A percentile compares a stretch with the other conserved stretches of the same genome.
Evolutionary conservation across 2,888 invertebrate genomes (phyloP).

Genomic region (Drosophila mettleri): DNA sequence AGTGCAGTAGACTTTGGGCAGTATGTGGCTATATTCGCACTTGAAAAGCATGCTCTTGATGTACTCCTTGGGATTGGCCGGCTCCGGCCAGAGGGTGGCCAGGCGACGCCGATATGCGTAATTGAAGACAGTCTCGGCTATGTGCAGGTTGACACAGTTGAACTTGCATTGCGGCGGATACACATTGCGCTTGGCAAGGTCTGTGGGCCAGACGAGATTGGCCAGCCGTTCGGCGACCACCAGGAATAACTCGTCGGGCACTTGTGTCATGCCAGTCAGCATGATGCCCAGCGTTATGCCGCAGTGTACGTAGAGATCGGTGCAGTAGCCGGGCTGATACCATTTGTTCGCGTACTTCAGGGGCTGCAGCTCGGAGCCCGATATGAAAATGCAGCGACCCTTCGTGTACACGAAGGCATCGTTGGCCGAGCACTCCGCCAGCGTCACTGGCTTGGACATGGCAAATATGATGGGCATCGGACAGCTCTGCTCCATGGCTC

Average conservation of each 20-base stretch:
- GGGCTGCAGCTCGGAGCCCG: conserved; percentile 26
- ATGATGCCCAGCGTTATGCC: conserved; percentile 57
- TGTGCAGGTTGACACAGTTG: conserved; percentile 44
- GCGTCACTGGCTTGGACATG: conserved; percentile 34
- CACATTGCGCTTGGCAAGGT: conserved; percentile 52
- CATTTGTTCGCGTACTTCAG: conserved; percentile 67
- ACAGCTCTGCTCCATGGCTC: conserved; percentile 61
- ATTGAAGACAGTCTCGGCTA: conserved; percentile 55
- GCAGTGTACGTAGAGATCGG: conserved; percentile 33
- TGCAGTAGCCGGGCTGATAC: conserved; percentile 58
- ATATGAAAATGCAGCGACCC: conserved; percentile 58
- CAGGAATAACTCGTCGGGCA: conserved; percentile 64
- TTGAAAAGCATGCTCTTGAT: conserved; percentile 39
- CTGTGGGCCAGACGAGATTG: conserved; percentile 63
- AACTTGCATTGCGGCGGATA: conserved; percentile 61
- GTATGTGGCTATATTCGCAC: neutral
- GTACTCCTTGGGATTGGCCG: conserved; percentile 49
- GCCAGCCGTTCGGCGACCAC: conserved; percentile 59
- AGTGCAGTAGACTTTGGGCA: conserved; percentile 31
- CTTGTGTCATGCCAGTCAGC: conserved; percentile 52
- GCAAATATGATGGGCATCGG: conserved; percentile 55
- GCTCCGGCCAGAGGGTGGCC: conserved; percentile 67
- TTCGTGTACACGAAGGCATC: conserved; percentile 67
- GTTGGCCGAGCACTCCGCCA: conserved; percentile 53
- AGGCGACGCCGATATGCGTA: conserved; percentile 52